Percentiles rank a stretch among this genome's conserved stretches.
These are phyloP conservation scores for Coenonympha glycerion DNA, from an alignment of 2,888 invertebrate genomes.

Conservation along the genomic window DNA sequence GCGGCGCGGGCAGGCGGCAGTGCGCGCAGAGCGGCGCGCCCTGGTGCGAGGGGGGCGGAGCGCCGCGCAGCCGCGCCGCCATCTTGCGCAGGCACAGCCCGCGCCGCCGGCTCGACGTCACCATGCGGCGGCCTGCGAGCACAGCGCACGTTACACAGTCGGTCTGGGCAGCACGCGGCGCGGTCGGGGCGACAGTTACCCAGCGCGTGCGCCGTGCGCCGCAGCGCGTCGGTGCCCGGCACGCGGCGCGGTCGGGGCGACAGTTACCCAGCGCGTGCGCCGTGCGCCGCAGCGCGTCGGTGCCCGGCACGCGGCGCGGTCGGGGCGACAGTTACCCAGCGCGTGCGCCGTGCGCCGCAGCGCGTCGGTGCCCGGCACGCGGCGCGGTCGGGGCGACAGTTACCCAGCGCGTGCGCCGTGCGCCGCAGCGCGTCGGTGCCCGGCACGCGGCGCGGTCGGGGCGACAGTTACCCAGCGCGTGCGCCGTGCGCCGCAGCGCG, in stretches of 20 bases:
- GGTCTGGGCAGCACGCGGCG: too few relatives aligned
- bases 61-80: slow-evolving; percentile 43
- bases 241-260: slow-evolving; percentile 88
- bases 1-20: slow-evolving; percentile 27
- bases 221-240: slow-evolving; percentile 83
- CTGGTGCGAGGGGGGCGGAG: slow-evolving; percentile 23
- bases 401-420: slow-evolving; percentile 83
- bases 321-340: too few relatives aligned
- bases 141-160: neutral
- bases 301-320: slow-evolving; percentile 87
- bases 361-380: slow-evolving; percentile 83
- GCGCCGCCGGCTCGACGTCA: slow-evolving; percentile 42
- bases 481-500: slow-evolving; percentile 80
- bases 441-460: slow-evolving; percentile 87
- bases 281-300: slow-evolving; percentile 79
- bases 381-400: slow-evolving; percentile 89
- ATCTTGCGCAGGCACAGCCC: slow-evolving; percentile 54
- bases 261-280: slow-evolving; percentile 85
- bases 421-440: slow-evolving; percentile 82
- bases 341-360: slow-evolving; percentile 83
- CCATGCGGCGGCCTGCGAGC: slow-evolving; percentile 42
- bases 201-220: slow-evolving; percentile 79
- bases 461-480: too few relatives aligned
- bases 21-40: slow-evolving; percentile 21
- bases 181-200: too few relatives aligned